Evolutionary conservation across 2,888 invertebrate genomes (phyloP), one percentile per base, ranked within the genome.

Genomic region (Tinea trinotella): DNA sequence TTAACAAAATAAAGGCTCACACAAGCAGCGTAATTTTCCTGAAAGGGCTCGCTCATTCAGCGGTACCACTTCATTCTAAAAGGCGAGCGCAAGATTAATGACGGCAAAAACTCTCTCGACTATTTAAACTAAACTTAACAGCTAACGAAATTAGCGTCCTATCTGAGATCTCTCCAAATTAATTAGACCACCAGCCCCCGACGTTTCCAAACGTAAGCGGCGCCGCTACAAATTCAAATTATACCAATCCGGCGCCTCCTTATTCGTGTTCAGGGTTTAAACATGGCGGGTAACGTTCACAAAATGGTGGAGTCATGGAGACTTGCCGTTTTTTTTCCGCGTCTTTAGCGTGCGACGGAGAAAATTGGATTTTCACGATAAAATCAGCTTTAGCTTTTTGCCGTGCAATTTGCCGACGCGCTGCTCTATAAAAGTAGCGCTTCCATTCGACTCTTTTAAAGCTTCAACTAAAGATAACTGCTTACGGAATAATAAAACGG

Each of bases 321-420:
- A 76, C 80, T 84, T 80, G 76, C 74, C 85, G 82, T 81, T 81
- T 85, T 57, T 80, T 85, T 79, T 78, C 74, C 70, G 72, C 79
- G 82, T 84, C 85, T 85, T 83, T 83, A 76, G 82, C 83, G 82
- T 84, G 83, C 81, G 67, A 78, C 80, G 82, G 81, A 82, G 84
- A 84, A 84, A 84, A 84, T 84, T 84, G 85, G 82, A 82, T 85
- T 83, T 84, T 77, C 83, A 80, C 77, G 85, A 83, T 84, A 83
- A 84, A 85, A 85, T 85, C 84, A 78, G 77, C 79, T 79, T 74
- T 72, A 67, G 71, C 70, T 81, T 80, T 75, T 76, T 74, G 63
- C 68, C 68, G 74, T 70, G 76, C 81, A 78, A 82, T 83, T 81
- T 77, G 75, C 76, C 68, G 67, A 66, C 69, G 61, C 64, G 61